These are phyloP conservation scores for Parnassius orleans DNA, from an alignment of 2,888 invertebrate species.

Conservation along the genomic window DNA sequence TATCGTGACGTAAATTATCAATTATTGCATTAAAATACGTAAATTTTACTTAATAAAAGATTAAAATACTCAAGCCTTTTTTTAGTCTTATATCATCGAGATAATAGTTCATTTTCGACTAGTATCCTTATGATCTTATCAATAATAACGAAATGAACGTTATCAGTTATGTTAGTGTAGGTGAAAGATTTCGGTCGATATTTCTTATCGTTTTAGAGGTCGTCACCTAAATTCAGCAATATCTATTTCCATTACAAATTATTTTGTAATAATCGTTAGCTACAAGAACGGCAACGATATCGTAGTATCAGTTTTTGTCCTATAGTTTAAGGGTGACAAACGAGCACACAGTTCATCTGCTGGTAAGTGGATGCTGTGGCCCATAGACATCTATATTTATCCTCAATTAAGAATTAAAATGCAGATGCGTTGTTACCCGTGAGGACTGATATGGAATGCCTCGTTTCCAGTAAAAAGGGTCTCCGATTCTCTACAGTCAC, in stretches of 20 bases:
- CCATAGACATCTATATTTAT: too few species aligned
- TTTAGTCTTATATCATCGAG: constrained; percentile 26
- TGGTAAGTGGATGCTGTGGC: too few species aligned
- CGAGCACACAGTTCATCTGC: too few species aligned
- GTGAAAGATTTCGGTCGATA: constrained; percentile 1
- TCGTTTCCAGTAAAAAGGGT: too few species aligned
- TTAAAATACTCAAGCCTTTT: constrained; percentile 27
- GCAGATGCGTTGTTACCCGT: too few species aligned
- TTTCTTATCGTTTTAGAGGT: constrained; percentile 4
- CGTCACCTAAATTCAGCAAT: constrained; percentile 6
- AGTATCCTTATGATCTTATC: constrained; percentile 14
- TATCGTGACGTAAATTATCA: constrained; percentile 43
- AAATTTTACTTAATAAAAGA: constrained; percentile 31
- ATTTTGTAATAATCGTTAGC: background rate
- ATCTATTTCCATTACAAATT: constrained; percentile 1
- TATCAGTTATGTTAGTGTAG: constrained; percentile 16
- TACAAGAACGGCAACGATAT: too few species aligned
- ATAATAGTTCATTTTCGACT: constrained; percentile 9
- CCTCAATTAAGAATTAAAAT: too few species aligned
- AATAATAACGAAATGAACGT: constrained; percentile 7
- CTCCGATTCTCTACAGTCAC: too few species aligned
- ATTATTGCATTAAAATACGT: constrained; percentile 32
- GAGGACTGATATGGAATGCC: too few species aligned
- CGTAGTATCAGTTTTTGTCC: too few species aligned
- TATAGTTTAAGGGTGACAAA: too few species aligned